Evolutionary conservation across 37 sponge, comb jelly and placozoan genomes (phyloP), one percentile per base, ranked within the genome.

Genomic region (Theonella swinhoei): DNA sequence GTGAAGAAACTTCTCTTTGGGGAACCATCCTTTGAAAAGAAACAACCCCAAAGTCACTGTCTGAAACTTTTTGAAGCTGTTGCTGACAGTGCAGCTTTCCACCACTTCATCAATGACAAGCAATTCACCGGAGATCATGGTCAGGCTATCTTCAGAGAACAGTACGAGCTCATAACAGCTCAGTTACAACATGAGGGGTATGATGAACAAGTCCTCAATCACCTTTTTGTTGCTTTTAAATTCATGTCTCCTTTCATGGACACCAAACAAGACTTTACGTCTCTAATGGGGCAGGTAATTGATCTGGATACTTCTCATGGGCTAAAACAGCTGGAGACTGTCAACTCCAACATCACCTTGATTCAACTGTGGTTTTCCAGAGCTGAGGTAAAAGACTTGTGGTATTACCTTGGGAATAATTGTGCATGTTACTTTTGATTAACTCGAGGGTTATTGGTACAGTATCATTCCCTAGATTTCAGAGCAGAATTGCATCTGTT

Each of bases 341-440:
- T 91, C 39, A 94, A 94, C 64, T 78, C 71, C 54, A 94, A 94
- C 72, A 88, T 94, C 66, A 77, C 85, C 33, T 85, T 88, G 72
- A 87, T 94, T n/a, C 85, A 80, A n/a, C 86, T 94, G 62, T 94
- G 95, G 95, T 94, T 94, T 79, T 87, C 88, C 5, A 87, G 86
- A 33, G n/a, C n/a, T n/a, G n/a, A n/a, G n/a, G n/a, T n/a, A n/a
- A n/a, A n/a, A n/a, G n/a, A n/a, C n/a, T n/a, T n/a, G n/a, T n/a
- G n/a, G n/a, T n/a, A n/a, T n/a, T n/a, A n/a, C n/a, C n/a, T n/a
- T n/a, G n/a, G n/a, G n/a, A n/a, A n/a, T n/a, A n/a, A n/a, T n/a
- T n/a, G n/a, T n/a, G n/a, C n/a, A n/a, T n/a, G n/a, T n/a, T n/a
- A n/a, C n/a, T n/a, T n/a, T n/a, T n/a, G n/a, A n/a, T n/a, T n/a